These are phyloP conservation scores for Ectemnius continuus DNA, from an alignment of 2,888 invertebrate genomes.

Conservation along the genomic window DNA sequence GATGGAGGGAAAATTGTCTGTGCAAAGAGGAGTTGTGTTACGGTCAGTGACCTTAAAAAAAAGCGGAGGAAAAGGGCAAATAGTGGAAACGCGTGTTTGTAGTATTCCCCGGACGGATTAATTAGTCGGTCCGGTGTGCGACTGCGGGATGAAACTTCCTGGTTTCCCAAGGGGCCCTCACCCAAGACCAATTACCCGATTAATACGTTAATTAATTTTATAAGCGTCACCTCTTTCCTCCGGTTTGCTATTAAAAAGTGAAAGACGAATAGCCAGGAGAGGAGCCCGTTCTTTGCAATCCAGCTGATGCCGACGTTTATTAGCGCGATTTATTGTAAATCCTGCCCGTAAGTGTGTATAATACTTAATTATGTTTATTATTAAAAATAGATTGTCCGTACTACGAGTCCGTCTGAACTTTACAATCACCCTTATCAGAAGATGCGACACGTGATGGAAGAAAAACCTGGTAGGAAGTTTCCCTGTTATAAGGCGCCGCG, in stretches of 20 bases:
- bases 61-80: neutral
- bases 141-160: constrained; percentile 1
- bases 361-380: constrained; percentile 1
- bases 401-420: neutral
- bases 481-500: too few relatives aligned
- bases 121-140: constrained; percentile 23
- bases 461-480: too few relatives aligned
- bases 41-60: neutral
- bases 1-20: too few relatives aligned
- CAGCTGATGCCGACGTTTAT: neutral
- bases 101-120: constrained; percentile 33
- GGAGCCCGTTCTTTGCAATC: too few relatives aligned
- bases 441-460: neutral
- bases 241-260: neutral
- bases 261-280: neutral
- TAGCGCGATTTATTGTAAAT: neutral
- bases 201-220: constrained; percentile 45
- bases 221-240: constrained; percentile 1
- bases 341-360: constrained; percentile 3
- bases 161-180: constrained; percentile 19
- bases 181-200: constrained; percentile 46
- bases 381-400: constrained; percentile 2
- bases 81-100: constrained; percentile 24
- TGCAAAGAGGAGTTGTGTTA: too few relatives aligned
- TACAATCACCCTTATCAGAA: neutral